phyloP scores from a whole-genome alignment of 2,797 vertebrate species.

The Bucorvus abyssinicus region DNA sequence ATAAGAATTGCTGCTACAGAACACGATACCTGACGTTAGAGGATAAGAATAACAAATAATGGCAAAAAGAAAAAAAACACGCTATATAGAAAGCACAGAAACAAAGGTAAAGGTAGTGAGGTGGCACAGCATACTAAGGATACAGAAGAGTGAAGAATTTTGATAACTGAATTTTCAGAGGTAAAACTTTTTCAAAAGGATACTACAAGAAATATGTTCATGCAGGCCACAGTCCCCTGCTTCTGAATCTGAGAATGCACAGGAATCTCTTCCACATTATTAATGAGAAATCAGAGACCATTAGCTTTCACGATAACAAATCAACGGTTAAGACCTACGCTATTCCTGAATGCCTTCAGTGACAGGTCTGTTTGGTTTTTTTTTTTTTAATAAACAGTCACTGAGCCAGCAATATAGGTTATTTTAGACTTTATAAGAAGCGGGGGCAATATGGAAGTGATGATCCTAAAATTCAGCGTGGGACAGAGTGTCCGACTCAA shows the following conservation, averaged over 20 bases:
- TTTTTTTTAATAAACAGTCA: not conserved
- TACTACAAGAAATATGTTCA: not conserved
- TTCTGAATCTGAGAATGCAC: not conserved
- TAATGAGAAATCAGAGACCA: not conserved
- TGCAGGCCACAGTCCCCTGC: not conserved
- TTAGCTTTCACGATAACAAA: not conserved
- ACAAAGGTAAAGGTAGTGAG: not conserved
- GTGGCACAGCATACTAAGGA: not conserved
- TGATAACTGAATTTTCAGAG: not conserved
- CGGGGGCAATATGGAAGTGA: not conserved
- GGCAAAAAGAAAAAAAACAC: not conserved
- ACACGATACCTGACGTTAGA: not conserved
- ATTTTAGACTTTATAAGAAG: not conserved
- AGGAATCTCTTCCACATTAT: not conserved
- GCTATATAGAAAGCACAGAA: not conserved
- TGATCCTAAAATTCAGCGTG: not conserved
- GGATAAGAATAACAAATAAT: not conserved
- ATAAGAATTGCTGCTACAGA: not conserved
- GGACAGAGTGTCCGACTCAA: not conserved
- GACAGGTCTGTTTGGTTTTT: not conserved
- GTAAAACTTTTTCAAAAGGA: not conserved
- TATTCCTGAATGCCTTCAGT: not conserved
- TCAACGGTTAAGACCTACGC: not conserved
- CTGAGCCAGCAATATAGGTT: not conserved
- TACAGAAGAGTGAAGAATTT: not conserved